phyloP scores from a whole-genome alignment of 2,888 invertebrate species.

The Torymus tubicola region DNA sequence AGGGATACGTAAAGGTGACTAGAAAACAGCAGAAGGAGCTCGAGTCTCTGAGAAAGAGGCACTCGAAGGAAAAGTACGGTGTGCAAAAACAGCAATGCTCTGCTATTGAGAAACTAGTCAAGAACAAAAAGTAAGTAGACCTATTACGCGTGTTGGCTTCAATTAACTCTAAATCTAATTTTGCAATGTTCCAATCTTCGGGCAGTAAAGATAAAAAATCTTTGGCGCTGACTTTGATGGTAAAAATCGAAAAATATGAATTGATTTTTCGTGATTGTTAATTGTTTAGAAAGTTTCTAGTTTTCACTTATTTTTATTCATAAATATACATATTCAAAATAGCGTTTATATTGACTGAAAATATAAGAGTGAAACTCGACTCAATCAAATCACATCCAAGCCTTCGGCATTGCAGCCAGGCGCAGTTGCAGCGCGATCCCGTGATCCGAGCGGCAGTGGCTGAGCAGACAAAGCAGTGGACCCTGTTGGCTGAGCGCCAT shows the following conservation, averaged over 20 bases:
- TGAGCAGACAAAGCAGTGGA: constrained; percentile 97
- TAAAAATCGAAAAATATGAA: not conserved
- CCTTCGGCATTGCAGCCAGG: constrained; percentile 80
- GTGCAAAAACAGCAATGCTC: constrained; percentile 89
- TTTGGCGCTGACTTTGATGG: not conserved
- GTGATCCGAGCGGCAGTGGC: constrained; percentile 89
- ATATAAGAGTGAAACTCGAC: too few relatives aligned
- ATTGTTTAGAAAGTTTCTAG: too few relatives aligned
- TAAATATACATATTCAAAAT: too few relatives aligned
- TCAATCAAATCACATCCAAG: constrained; percentile 8
- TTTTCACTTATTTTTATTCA: too few relatives aligned
- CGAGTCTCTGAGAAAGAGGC: constrained; percentile 93
- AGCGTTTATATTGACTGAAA: too few relatives aligned
- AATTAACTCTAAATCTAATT: too few relatives aligned
- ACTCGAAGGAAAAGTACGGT: constrained; percentile 71
- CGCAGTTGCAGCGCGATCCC: constrained; percentile 87
- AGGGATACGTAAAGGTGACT: constrained; percentile 93
- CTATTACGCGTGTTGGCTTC: not conserved
- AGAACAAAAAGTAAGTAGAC: constrained; percentile 89
- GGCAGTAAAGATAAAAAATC: not conserved
- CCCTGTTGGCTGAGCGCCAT: constrained; percentile 90
- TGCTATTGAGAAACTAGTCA: constrained; percentile 94
- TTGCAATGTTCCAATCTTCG: not conserved
- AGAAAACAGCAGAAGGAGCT: constrained; percentile 98
- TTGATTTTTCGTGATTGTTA: not conserved